These are phyloP conservation scores for Helicoverpa armigera DNA, from an alignment of 1,140 invertebrate species.

Conservation along the genomic window DNA sequence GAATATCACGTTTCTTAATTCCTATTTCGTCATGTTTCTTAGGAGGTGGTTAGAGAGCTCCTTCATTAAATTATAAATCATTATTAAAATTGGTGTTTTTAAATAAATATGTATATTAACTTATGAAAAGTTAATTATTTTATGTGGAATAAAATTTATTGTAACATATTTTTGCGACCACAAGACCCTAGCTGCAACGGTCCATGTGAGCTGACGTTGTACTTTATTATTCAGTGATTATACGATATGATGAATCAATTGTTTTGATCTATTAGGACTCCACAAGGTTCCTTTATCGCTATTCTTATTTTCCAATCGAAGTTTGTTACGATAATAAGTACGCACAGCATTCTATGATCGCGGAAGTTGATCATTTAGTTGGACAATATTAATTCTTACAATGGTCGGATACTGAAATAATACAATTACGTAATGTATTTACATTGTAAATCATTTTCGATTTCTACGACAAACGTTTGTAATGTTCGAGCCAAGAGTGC, in stretches of 20 bases:
- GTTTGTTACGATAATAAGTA: background rate
- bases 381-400: background rate
- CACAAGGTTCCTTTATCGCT: conserved; percentile 38
- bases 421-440: background rate
- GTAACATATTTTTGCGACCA: too few species aligned
- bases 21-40: too few species aligned
- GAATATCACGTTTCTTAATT: too few species aligned
- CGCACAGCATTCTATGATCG: background rate
- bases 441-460: conserved; percentile 20
- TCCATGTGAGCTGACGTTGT: background rate
- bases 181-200: background rate
- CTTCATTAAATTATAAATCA: too few species aligned
- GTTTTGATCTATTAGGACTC: conserved; percentile 42
- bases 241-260: conserved; percentile 30
- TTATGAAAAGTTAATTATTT: too few species aligned
- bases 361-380: conserved; percentile 9
- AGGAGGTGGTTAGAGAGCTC: too few species aligned
- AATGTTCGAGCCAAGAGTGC: conserved; percentile 16
- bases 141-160: too few species aligned
- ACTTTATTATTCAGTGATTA: conserved; percentile 44
- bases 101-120: too few species aligned
- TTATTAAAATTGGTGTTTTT: background rate
- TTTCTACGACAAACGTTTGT: conserved; percentile 23
- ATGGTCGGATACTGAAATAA: background rate
- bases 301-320: conserved; percentile 13